A percentile compares a stretch with the other conserved stretches of the same genome.
Evolutionary conservation across 2,888 invertebrate genomes (phyloP).

Genomic region (Lasioglossum villosulum): DNA sequence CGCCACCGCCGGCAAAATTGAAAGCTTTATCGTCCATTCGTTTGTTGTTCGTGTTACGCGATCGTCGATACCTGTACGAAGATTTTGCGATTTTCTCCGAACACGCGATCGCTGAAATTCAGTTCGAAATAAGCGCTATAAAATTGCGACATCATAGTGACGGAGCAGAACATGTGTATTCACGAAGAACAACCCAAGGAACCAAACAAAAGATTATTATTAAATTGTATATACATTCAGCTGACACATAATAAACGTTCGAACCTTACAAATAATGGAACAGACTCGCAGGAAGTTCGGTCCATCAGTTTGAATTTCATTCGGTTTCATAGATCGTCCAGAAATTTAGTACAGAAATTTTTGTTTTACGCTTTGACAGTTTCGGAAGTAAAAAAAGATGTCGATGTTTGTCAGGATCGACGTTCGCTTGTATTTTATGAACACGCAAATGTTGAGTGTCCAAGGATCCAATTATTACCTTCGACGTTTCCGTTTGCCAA

Average conservation of each 20-base stretch:
- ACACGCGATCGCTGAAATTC: neutral
- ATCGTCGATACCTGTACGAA: neutral
- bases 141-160: too few relatives aligned
- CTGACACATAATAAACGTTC: too few relatives aligned
- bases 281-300: neutral
- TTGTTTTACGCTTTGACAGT: neutral
- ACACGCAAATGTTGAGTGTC: neutral
- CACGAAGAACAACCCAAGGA: too few relatives aligned
- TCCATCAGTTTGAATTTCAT: neutral
- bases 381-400: too few relatives aligned
- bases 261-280: too few relatives aligned
- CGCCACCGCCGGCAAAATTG: neutral
- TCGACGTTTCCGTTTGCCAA: neutral
- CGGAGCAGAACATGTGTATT: too few relatives aligned
- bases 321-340: neutral
- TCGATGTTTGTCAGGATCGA: too few relatives aligned
- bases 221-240: too few relatives aligned
- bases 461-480: neutral
- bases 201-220: too few relatives aligned
- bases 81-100: neutral
- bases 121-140: too few relatives aligned
- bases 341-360: neutral
- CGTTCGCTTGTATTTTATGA: neutral
- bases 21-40: neutral
- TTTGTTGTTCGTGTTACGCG: constrained; percentile 9